phyloP scores from a whole-genome alignment of 2,113 vertebrate genomes.

The Dendropsophus ebraccatus region DNA sequence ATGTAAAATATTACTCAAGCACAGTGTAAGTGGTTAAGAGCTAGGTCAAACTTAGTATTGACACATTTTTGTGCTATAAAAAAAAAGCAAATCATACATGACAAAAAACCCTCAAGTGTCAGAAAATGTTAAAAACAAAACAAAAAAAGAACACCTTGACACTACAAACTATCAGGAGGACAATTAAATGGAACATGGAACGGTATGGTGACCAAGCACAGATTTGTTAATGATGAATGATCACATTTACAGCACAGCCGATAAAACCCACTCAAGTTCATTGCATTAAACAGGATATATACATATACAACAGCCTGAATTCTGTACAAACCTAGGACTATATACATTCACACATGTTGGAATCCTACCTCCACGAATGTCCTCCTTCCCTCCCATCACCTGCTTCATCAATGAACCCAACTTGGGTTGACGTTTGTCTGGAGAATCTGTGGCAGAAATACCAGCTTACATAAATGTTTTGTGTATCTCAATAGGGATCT shows the following conservation, averaged over 20 bases:
- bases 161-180: not conserved
- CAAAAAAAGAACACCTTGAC: no score
- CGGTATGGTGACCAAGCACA: not conserved
- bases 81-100: not conserved
- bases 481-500: not conserved
- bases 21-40: not conserved
- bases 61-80: not conserved
- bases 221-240: not conserved
- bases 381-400: slow-evolving; percentile 88
- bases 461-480: slow-evolving; percentile 52
- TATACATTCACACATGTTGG: not conserved
- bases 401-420: slow-evolving; percentile 91
- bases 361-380: slow-evolving; percentile 81
- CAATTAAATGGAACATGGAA: not conserved
- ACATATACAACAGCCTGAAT: not conserved
- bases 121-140: not conserved
- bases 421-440: slow-evolving; percentile 88
- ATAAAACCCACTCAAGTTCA: not conserved
- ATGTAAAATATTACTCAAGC: not conserved
- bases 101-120: no score
- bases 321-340: not conserved
- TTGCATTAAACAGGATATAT: not conserved
- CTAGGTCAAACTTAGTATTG: not conserved
- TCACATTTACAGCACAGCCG: not conserved
- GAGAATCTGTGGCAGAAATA: slow-evolving; percentile 79